Conservation (phyloP, 2,888 invertebrate species). For the Steinernema scapterisci region DNA sequence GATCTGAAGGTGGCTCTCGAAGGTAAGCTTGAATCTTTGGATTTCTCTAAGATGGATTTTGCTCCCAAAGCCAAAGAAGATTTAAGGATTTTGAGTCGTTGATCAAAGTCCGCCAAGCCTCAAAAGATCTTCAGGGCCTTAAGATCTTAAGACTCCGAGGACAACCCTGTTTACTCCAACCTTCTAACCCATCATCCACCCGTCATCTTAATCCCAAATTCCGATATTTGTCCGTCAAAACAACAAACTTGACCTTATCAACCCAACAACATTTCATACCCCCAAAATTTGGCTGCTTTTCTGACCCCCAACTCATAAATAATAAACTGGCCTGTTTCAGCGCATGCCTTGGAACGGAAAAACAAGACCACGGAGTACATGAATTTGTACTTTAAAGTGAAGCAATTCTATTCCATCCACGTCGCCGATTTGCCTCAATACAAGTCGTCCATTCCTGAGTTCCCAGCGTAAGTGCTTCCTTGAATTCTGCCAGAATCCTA, state of each 20-base stretch:
- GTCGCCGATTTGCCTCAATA: slow-evolving; percentile 96
- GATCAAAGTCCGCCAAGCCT: too few relatives aligned
- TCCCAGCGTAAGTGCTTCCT: slow-evolving; percentile 83
- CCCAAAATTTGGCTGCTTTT: not conserved
- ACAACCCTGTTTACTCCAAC: too few relatives aligned
- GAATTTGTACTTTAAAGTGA: slow-evolving; percentile 95
- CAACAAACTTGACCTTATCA: not conserved
- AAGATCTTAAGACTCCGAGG: too few relatives aligned
- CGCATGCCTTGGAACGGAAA: slow-evolving; percentile 90
- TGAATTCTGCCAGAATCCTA: too few relatives aligned
- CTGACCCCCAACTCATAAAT: not conserved
- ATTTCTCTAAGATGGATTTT: too few relatives aligned
- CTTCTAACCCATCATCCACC: too few relatives aligned
- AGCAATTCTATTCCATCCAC: slow-evolving; percentile 97
- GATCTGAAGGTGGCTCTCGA: slow-evolving; percentile 91
- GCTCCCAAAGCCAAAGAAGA: too few relatives aligned
- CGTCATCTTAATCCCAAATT: too few relatives aligned
- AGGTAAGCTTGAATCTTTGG: slow-evolving; percentile 67
- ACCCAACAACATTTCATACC: not conserved
- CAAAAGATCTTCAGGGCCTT: too few relatives aligned
- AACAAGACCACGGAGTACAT: slow-evolving; percentile 99
- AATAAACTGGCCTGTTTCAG: slow-evolving; percentile 69
- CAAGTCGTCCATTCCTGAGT: slow-evolving; percentile 94
- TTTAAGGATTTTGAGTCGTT: too few relatives aligned
- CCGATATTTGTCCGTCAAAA: not conserved